A percentile compares a stretch with the other conserved stretches of the same genome.
phyloP scores from a whole-genome alignment of 2,888 invertebrate species.

The Platynereis dumerilii region DNA sequence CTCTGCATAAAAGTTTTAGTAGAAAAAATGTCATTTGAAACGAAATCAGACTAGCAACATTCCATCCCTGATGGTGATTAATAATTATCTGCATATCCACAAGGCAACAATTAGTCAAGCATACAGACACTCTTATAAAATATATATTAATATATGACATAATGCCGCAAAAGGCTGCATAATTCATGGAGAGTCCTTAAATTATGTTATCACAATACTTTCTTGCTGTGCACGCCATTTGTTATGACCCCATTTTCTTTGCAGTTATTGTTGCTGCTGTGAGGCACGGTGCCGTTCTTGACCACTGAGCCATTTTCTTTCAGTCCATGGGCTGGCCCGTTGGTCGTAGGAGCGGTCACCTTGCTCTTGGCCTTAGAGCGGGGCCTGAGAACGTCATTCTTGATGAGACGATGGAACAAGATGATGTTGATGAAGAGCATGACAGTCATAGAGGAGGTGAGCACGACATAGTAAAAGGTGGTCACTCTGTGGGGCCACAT shows the following conservation, averaged over 20 bases:
- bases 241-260: not conserved
- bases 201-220: no score
- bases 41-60: no score
- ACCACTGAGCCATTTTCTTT: not conserved
- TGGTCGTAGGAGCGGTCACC: not conserved
- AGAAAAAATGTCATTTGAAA: no score
- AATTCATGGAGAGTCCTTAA: no score
- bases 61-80: no score
- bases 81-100: no score
- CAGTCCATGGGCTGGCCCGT: no score
- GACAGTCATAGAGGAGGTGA: constrained; percentile 45
- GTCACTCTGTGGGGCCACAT: constrained; percentile 45
- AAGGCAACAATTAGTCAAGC: no score
- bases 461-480: constrained; percentile 39
- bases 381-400: constrained; percentile 51
- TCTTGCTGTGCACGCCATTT: not conserved
- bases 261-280: constrained; percentile 12
- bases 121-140: no score
- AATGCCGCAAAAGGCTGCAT: no score
- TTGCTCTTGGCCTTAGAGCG: not conserved
- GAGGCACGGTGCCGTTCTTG: not conserved
- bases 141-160: no score
- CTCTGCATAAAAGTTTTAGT: no score
- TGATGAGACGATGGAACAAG: constrained; percentile 57
- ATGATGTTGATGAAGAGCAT: constrained; percentile 53